Evolutionary conservation across 1,140 invertebrate species (phyloP).

Genomic region (Telenomus remus): DNA sequence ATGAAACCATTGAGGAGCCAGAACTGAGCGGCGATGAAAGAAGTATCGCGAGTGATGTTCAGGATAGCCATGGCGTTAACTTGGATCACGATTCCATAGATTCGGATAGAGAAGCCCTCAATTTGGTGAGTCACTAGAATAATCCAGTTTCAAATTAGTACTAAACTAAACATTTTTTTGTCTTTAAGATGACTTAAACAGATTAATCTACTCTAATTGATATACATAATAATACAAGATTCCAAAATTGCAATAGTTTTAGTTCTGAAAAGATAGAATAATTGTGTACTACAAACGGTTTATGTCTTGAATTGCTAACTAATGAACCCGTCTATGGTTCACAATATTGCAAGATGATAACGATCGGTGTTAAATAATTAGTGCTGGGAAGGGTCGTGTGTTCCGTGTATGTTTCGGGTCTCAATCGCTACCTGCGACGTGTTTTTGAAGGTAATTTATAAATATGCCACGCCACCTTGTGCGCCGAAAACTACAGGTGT

Average conservation of each 20-base stretch:
- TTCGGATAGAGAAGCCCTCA: slow-evolving; percentile 77
- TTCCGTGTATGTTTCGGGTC: slow-evolving; percentile 35
- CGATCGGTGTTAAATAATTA: slow-evolving; percentile 59
- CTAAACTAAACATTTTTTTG: too few relatives aligned
- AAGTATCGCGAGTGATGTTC: slow-evolving; percentile 75
- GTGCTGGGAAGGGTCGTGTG: slow-evolving; percentile 25
- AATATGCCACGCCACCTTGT: slow-evolving; percentile 60
- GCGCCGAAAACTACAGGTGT: slow-evolving; percentile 59
- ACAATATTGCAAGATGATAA: slow-evolving; percentile 48
- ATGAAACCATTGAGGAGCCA: slow-evolving; percentile 73
- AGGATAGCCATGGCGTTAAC: slow-evolving; percentile 69
- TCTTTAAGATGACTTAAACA: too few relatives aligned
- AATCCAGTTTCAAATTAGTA: not conserved
- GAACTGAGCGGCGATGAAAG: slow-evolving; percentile 76
- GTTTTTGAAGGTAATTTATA: slow-evolving; percentile 59
- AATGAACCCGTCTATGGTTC: slow-evolving; percentile 36
- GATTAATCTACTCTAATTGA: too few relatives aligned
- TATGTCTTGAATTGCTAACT: slow-evolving; percentile 17
- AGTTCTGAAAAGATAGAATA: not conserved
- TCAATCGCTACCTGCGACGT: slow-evolving; percentile 59
- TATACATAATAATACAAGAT: too few relatives aligned
- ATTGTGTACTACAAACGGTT: not conserved
- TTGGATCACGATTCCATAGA: slow-evolving; percentile 77
- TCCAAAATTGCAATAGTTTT: too few relatives aligned
- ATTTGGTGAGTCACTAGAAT: slow-evolving; percentile 71